Percentiles rank a stretch among this genome's conserved stretches.
Evolutionary conservation across 2,797 vertebrate genomes (phyloP).

Genomic region (Adrianichthys oophorus): DNA sequence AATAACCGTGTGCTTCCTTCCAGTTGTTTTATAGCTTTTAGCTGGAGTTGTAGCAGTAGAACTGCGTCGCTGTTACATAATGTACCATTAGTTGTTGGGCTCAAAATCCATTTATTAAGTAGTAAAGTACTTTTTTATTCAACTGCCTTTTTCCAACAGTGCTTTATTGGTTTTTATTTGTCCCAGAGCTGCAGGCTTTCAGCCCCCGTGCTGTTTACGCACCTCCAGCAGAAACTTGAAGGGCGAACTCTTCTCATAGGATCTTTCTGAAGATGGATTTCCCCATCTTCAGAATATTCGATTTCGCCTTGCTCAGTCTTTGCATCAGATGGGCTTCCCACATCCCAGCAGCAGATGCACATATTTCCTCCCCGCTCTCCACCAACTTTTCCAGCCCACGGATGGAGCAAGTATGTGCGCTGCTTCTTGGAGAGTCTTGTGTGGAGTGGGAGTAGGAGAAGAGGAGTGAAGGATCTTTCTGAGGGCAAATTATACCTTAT

Average conservation of each 20-base stretch:
- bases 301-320: conserved; percentile 28
- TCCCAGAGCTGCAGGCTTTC: conserved; percentile 16
- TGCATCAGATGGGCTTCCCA: conserved; percentile 41
- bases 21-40: conserved; percentile 37
- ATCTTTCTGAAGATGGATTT: conserved; percentile 19
- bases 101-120: conserved; percentile 26
- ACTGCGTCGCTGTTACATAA: conserved; percentile 46
- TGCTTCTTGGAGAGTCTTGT: conserved; percentile 46
- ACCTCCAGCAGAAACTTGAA: conserved; percentile 36
- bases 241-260: conserved; percentile 7
- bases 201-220: conserved; percentile 18
- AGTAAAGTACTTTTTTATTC: conserved; percentile 4
- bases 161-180: conserved; percentile 21
- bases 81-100: conserved; percentile 21
- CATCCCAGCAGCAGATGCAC: conserved; percentile 50
- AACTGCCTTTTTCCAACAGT: conserved; percentile 2
- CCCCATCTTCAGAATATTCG: conserved; percentile 27
- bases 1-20: conserved; percentile 9
- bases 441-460: conserved; percentile 61
- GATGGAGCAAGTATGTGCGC: conserved; percentile 38
- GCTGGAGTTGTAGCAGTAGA: conserved; percentile 19
- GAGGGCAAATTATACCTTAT: conserved; percentile 48
- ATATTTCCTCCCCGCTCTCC: conserved; percentile 13
- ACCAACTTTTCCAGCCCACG: conserved; percentile 14
- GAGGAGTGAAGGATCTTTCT: conserved; percentile 43